Conservation (phyloP, 2,113 vertebrate species). For the Galbula dea region DNA sequence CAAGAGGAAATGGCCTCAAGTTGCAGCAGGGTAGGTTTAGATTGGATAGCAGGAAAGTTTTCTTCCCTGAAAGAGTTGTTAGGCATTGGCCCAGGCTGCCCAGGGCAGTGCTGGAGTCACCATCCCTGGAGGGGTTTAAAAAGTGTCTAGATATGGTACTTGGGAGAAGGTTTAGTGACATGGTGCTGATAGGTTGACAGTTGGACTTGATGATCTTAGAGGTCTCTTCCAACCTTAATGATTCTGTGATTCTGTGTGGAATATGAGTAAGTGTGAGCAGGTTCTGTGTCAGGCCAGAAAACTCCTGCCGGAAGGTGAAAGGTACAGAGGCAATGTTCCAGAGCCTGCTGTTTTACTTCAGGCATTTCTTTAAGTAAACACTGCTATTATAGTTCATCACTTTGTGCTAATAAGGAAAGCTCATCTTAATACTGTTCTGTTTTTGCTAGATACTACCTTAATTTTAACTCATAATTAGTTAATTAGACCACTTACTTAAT, state of each 20-base stretch:
- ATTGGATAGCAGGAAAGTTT: too few species aligned
- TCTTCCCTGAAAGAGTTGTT: too few species aligned
- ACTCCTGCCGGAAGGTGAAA: neutral
- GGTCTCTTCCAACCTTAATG: too few species aligned
- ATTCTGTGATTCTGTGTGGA: neutral
- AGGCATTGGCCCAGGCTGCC: too few species aligned
- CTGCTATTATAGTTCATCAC: neutral
- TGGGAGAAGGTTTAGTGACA: too few species aligned
- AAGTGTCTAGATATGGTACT: too few species aligned
- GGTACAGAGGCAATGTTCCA: neutral
- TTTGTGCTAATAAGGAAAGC: conserved; percentile 10
- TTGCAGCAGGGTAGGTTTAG: too few species aligned
- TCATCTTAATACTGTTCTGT: neutral
- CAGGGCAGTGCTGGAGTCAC: too few species aligned
- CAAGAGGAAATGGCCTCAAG: too few species aligned
- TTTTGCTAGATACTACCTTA: neutral
- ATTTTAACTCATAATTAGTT: conserved; percentile 14
- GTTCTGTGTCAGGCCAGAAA: neutral
- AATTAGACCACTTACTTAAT: conserved; percentile 22
- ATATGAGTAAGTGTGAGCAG: neutral
- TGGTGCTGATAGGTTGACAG: too few species aligned
- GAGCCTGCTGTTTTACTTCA: neutral
- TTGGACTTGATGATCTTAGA: too few species aligned
- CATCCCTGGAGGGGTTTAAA: too few species aligned
- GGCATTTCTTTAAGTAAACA: conserved; percentile 24